These are phyloP conservation scores for Whitmania pigra DNA, from an alignment of 1,140 invertebrate species.

Conservation along the genomic window DNA sequence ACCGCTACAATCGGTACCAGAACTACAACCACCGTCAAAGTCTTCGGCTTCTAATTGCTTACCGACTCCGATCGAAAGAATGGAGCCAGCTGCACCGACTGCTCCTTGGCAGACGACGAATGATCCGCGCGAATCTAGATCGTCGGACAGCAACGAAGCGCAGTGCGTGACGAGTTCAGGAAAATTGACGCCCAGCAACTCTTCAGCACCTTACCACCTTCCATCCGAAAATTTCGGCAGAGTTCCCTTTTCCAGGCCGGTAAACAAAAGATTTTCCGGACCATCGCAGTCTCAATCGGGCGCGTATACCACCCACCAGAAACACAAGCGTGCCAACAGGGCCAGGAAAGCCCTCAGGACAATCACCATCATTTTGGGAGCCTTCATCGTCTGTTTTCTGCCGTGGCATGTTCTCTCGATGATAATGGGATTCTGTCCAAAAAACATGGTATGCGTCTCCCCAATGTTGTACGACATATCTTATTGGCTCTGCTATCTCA, in stretches of 20 bases:
- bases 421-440: slow-evolving; percentile 83
- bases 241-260: background rate
- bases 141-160: no score
- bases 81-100: no score
- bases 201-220: no score
- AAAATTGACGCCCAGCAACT: no score
- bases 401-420: slow-evolving; percentile 89
- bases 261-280: slow-evolving; percentile 1
- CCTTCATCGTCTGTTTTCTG: slow-evolving; percentile 97
- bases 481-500: slow-evolving; percentile 97
- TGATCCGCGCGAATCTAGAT: no score
- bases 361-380: slow-evolving; percentile 94
- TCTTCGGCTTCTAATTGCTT: no score
- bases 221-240: no score
- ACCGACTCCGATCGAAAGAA: no score
- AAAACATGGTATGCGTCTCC: slow-evolving; percentile 64
- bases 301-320: background rate
- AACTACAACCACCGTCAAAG: no score
- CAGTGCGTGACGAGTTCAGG: no score
- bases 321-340: slow-evolving; percentile 13
- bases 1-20: no score
- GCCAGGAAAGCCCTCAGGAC: slow-evolving; percentile 94
- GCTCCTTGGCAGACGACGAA: no score
- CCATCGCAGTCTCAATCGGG: background rate
- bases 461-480: slow-evolving; percentile 88